These are phyloP conservation scores for Oppia nitens DNA, from an alignment of 1,140 invertebrate species.

Conservation along the genomic window DNA sequence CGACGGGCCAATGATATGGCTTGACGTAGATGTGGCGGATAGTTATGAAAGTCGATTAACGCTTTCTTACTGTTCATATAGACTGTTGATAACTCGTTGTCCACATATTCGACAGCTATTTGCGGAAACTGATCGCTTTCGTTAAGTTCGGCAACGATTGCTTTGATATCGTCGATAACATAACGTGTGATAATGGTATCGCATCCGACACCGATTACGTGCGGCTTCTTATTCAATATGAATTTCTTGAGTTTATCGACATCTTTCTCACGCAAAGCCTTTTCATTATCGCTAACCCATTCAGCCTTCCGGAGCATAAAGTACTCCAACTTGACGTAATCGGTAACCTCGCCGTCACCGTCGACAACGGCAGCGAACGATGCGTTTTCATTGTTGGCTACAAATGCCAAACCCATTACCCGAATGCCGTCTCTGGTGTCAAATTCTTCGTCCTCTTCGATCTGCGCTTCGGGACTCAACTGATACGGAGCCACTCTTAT, in stretches of 20 bases:
- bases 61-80: slow-evolving; percentile 82
- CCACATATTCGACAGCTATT: slow-evolving; percentile 74
- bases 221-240: slow-evolving; percentile 75
- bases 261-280: slow-evolving; percentile 48
- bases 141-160: slow-evolving; percentile 49
- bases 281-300: slow-evolving; percentile 12
- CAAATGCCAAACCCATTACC: slow-evolving; percentile 71
- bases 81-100: slow-evolving; percentile 77
- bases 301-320: slow-evolving; percentile 46
- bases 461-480: slow-evolving; percentile 45
- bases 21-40: slow-evolving; percentile 67
- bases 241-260: slow-evolving; percentile 63
- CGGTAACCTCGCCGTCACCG: slow-evolving; percentile 74
- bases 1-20: slow-evolving; percentile 78
- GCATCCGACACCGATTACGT: slow-evolving; percentile 73
- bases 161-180: slow-evolving; percentile 65
- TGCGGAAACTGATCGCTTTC: slow-evolving; percentile 71
- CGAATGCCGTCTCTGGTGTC: slow-evolving; percentile 65
- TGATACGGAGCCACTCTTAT: slow-evolving; percentile 74
- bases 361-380: slow-evolving; percentile 73
- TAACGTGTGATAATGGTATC: slow-evolving; percentile 68
- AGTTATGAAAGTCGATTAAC: slow-evolving; percentile 70
- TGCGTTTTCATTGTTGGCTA: slow-evolving; percentile 60
- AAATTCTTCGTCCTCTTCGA: slow-evolving; percentile 82
- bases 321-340: slow-evolving; percentile 70